Evolutionary conservation across 92 coral and sea anemone species (phyloP).

Genomic region (Virgularia gustaviana): DNA sequence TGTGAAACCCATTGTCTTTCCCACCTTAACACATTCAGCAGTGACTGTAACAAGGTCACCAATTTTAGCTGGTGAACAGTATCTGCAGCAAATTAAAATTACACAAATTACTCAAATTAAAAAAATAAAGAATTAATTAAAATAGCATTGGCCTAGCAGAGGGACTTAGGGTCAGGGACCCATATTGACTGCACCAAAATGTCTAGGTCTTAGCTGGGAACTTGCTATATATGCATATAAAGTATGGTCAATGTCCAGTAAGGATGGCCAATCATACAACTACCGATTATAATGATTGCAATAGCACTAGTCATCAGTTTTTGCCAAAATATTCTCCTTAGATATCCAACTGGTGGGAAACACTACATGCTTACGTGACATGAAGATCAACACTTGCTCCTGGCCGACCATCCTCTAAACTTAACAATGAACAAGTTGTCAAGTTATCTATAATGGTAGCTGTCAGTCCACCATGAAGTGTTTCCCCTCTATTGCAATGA

Average conservation of each 20-base stretch:
- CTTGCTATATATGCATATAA: too few species aligned
- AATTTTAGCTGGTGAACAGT: slow-evolving; percentile 60
- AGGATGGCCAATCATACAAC: too few species aligned
- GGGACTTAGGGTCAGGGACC: too few species aligned
- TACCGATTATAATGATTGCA: too few species aligned
- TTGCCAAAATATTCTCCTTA: too few species aligned
- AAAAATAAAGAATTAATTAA: neutral
- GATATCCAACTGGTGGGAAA: too few species aligned
- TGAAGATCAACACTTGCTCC: slow-evolving; percentile 78
- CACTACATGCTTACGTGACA: slow-evolving; percentile 65
- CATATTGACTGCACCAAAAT: neutral
- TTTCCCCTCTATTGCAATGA: slow-evolving; percentile 61
- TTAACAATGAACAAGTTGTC: slow-evolving; percentile 58
- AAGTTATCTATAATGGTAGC: slow-evolving; percentile 71
- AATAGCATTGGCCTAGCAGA: too few species aligned
- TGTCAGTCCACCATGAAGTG: slow-evolving; percentile 86
- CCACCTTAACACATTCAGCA: slow-evolving; percentile 71
- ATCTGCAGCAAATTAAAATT: slow-evolving; percentile 41
- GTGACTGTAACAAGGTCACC: slow-evolving; percentile 76
- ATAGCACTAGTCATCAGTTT: too few species aligned
- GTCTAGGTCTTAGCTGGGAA: neutral
- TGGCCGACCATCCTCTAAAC: slow-evolving; percentile 51
- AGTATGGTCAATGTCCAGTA: too few species aligned
- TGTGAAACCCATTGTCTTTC: slow-evolving; percentile 68
- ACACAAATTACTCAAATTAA: neutral